phyloP scores from a whole-genome alignment of 2,797 vertebrate species.

The Malacoctenus gilli region DNA sequence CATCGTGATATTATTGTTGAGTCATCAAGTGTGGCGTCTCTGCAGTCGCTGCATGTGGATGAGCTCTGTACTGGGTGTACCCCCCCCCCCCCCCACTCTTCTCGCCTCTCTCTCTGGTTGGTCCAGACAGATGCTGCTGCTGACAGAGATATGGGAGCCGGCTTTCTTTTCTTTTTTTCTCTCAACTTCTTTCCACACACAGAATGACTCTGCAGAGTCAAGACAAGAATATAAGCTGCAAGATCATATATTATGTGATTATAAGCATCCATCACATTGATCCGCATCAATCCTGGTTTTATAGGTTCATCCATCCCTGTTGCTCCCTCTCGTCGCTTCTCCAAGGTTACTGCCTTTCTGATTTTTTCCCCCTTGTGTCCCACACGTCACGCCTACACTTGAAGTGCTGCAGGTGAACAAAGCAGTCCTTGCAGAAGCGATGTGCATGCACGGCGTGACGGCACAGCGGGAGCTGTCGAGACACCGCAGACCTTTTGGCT shows the following conservation, averaged over 20 bases:
- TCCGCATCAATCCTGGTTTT: not conserved
- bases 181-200: not conserved
- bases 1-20: constrained; percentile 43
- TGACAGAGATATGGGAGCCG: constrained; percentile 17
- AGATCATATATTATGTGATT: too few relatives aligned
- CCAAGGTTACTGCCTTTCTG: not conserved
- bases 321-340: not conserved
- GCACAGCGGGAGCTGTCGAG: constrained; percentile 1
- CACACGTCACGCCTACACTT: not conserved
- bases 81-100: too few relatives aligned
- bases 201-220: constrained; percentile 6
- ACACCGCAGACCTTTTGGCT: constrained; percentile 35
- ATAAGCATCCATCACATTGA: too few relatives aligned
- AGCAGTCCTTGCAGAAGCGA: constrained; percentile 13
- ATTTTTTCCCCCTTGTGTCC: not conserved
- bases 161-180: not conserved
- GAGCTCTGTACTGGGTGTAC: constrained; percentile 6
- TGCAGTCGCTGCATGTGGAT: constrained; percentile 47
- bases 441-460: constrained; percentile 27
- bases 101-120: not conserved
- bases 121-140: constrained; percentile 3
- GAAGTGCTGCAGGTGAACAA: constrained; percentile 6
- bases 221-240: too few relatives aligned
- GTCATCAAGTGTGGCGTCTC: constrained; percentile 57
- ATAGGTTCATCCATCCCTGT: constrained; percentile 8